Base-by-base conservation (phyloP, 2,797 vertebrate species). In the Rachycentron canadum region DNA sequence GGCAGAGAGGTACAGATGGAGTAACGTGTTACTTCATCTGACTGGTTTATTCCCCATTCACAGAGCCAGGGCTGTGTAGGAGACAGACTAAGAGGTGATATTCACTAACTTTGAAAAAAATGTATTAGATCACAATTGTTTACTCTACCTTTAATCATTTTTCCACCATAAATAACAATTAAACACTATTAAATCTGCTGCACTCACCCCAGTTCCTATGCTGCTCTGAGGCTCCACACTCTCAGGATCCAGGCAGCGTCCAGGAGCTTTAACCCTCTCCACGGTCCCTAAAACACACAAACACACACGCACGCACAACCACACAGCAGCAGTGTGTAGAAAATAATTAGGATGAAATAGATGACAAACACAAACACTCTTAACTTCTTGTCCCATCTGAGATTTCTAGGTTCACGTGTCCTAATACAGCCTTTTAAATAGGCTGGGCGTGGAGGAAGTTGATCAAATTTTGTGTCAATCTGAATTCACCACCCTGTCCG, bases 151-250 rank as follows among this genome's bases (percentile, higher is more conserved):
- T 21, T 60, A 25, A 70, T 71, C 0, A 45, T 70, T 61, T 53
- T 25, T 64, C n/a, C 49, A 9, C n/a, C 28, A 57, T 26, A n/a
- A 57, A 56, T 66, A 21, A 45, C 26, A 47, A 40, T 19, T 2
- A 56, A 60, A 5, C 58, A 80, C 32, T 13, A 62, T 45, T 68
- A 69, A 61, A 52, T 60, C 58, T 32, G 28, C 45, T 71, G 45
- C 78, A 92, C 95, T 95, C 85, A 95, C 95, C 90, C 41, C 90
- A 62, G 84, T 62, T 67, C 91, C 91, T 76, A 88, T 72, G 70
- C 14, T 89, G 86, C 85, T 88, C 43, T 88, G 91, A 69, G 88
- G 78, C 77, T 91, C 91, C 61, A 76, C 81, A 30, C 41, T 86
- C 13, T 92, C 92, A 7, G 79, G 64, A 43, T 94, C 93, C 59